Evolutionary conservation across 30 jellyfish, hydroid and myxozoan species (phyloP).

Genomic region (Cassiopea xamachana): DNA sequence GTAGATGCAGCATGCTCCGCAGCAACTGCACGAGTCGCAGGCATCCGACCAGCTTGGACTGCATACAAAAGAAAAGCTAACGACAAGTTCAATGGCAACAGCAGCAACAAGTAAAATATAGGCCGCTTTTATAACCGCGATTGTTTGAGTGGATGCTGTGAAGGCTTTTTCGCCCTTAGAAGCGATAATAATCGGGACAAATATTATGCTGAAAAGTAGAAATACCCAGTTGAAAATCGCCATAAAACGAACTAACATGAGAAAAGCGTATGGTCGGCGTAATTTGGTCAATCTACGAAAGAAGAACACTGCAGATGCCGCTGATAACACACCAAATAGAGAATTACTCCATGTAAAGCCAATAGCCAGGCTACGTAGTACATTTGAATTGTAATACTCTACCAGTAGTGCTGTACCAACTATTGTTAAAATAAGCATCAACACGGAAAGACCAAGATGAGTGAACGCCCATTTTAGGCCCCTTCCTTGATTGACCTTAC

Average conservation of each 20-base stretch:
- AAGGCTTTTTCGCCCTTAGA: neutral
- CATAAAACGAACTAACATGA: constrained; percentile 37
- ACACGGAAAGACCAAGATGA: constrained; percentile 4
- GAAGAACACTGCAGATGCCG: neutral
- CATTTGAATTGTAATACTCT: constrained; percentile 2
- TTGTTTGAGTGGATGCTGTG: neutral
- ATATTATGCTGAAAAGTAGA: constrained; percentile 1
- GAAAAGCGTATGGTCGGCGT: constrained; percentile 36
- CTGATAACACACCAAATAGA: constrained; percentile 1
- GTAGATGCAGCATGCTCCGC: constrained; percentile 36
- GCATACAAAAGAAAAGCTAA: constrained; percentile 26
- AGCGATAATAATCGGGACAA: constrained; percentile 9
- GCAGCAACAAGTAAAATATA: neutral
- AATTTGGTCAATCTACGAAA: constrained; percentile 13
- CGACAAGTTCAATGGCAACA: constrained; percentile 3
- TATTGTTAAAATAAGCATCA: constrained; percentile 13
- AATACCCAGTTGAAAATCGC: constrained; percentile 33
- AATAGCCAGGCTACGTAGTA: constrained; percentile 21
- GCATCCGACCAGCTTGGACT: constrained; percentile 11
- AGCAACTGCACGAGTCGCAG: constrained; percentile 29
- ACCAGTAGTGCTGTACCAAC: constrained; percentile 21
- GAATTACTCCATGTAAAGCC: constrained; percentile 36
- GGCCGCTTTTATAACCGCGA: constrained; percentile 3
- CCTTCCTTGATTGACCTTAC: constrained; percentile 7
- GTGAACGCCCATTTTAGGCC: constrained; percentile 32